Conservation (phyloP, 2,113 vertebrate genomes). For the Dasyurus viverrinus region DNA sequence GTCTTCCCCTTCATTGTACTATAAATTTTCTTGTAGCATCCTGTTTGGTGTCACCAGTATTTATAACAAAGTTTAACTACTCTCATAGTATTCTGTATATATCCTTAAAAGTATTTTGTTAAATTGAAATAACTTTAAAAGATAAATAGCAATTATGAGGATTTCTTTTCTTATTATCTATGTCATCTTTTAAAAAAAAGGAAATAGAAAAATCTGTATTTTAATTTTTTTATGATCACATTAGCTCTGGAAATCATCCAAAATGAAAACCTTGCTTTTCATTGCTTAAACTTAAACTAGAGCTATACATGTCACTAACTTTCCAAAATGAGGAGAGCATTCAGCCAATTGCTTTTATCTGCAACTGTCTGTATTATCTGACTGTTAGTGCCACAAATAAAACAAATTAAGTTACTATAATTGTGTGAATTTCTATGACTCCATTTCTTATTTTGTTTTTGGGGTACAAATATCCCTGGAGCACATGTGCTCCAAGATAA, state of each 20-base stretch:
- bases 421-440: conserved; percentile 49
- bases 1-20: conserved; percentile 14
- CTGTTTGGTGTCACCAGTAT: conserved; percentile 32
- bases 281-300: conserved; percentile 49
- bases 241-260: background rate
- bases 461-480: background rate
- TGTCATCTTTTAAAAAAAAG: conserved; percentile 55
- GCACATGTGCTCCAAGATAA: background rate
- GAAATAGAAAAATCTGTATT: conserved; percentile 65
- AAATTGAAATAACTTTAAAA: conserved; percentile 68
- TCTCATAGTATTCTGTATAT: conserved; percentile 65
- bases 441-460: rapidly evolving
- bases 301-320: conserved; percentile 36
- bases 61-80: conserved; percentile 59
- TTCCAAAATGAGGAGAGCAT: conserved; percentile 38
- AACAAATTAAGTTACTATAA: conserved; percentile 56
- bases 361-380: conserved; percentile 66
- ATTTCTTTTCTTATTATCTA: conserved; percentile 64
- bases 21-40: background rate
- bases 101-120: conserved; percentile 67
- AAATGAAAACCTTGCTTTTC: conserved; percentile 18
- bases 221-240: conserved; percentile 50
- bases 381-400: conserved; percentile 86
- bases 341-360: conserved; percentile 67
- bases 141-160: conserved; percentile 43